Evolutionary conservation across 2,888 invertebrate genomes (phyloP), one percentile per base, ranked within the genome.

Genomic region (Thyatira batis): DNA sequence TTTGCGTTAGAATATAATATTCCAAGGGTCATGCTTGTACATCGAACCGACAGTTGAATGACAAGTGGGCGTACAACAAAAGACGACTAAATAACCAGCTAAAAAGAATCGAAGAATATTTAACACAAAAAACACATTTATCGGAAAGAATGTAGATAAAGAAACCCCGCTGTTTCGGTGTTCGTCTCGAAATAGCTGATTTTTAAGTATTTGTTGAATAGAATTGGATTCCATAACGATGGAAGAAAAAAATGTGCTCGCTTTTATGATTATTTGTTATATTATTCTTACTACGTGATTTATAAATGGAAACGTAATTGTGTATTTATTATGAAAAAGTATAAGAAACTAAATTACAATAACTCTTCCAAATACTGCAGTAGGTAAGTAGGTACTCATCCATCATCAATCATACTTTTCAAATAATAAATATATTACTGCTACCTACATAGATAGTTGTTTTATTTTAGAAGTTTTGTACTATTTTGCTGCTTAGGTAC

Each of bases 141-240:
- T 46, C 23, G 25, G 45, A 46, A 39, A 39, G 25, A 46, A 25
- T 46, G 45, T 25, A 21, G 45, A 21, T 48, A 27, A 20, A 48
- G 11, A 20, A 9, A 10, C 27, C 48, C 27, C 20, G 48, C 48
- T 48, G 48, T 46, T 46, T 17, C 13, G 17, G 17, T 39, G n/a
- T 39, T 39, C 17, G 39, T 39, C n/a, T 39, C 39, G 6, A 45
- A 45, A 45, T 45, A 25, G 45, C 23, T 13, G 45, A 46, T 23
- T 25, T 39, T 39, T 39, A 39, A 39, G 39, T 39, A 17, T 39
- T 39, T 39, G 39, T 39, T 8, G 39, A 39, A 39, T 17, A 39
- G 39, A 17, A n/a, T 11, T 11, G 9, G 11, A 23, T 23, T 3
- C 23, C 23, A 23, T 39, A 39, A 6, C 8, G 13, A 8, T 17